phyloP scores from a whole-genome alignment of 2,797 vertebrate genomes.

The Linurgus olivaceus region DNA sequence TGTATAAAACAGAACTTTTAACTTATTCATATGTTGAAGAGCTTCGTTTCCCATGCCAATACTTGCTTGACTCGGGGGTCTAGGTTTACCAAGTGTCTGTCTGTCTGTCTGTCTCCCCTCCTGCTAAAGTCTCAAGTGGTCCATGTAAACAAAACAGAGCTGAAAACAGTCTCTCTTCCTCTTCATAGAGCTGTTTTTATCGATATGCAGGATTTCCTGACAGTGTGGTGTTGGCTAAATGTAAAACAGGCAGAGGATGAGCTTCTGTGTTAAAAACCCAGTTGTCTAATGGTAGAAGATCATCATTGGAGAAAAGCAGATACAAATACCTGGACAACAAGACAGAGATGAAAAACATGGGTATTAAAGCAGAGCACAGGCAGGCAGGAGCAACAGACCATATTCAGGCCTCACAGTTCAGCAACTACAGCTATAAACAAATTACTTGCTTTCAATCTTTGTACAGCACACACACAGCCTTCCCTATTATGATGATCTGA shows the following conservation, averaged over 20 bases:
- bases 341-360: background rate
- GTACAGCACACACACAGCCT: background rate
- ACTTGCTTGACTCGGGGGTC: conserved; percentile 33
- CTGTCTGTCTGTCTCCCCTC: conserved; percentile 53
- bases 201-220: conserved; percentile 88
- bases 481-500: background rate
- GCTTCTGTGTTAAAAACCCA: conserved; percentile 99
- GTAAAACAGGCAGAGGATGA: conserved; percentile 94
- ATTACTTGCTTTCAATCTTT: background rate
- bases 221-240: conserved; percentile 92
- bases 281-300: conserved; percentile 93
- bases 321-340: conserved; percentile 89
- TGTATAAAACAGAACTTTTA: conserved; percentile 77
- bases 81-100: conserved; percentile 38
- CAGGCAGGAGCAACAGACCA: background rate
- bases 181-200: conserved; percentile 74
- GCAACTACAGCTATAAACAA: background rate
- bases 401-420: background rate
- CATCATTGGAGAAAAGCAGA: conserved; percentile 95
- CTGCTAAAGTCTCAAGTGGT: conserved; percentile 73
- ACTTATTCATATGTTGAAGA: conserved; percentile 70
- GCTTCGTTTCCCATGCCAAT: conserved; percentile 43
- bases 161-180: conserved; percentile 70
- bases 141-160: conserved; percentile 83
- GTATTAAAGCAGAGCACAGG: background rate